A percentile compares a stretch with the other conserved stretches of the same genome.
phyloP scores from a whole-genome alignment of 2,797 vertebrate species.

The Phalloptychus januarius region DNA sequence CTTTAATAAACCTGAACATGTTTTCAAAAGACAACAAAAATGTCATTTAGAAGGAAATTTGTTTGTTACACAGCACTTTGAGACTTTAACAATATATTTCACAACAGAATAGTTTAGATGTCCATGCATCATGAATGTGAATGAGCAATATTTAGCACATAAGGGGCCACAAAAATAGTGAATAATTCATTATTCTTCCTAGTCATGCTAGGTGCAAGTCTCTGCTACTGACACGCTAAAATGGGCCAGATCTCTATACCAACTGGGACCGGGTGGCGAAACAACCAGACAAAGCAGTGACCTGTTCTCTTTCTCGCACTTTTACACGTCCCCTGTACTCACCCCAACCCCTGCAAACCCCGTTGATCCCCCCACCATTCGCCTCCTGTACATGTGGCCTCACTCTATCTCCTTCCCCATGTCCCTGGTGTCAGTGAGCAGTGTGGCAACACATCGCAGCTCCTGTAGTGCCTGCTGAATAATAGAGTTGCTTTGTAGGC shows the following conservation, averaged over 20 bases:
- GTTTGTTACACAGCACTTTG: conserved; percentile 8
- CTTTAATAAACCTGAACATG: conserved; percentile 1
- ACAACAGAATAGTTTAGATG: conserved; percentile 16
- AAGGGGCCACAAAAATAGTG: conserved; percentile 77
- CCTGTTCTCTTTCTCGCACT: conserved; percentile 82
- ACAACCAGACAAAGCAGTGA: conserved; percentile 79
- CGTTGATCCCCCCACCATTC: conserved; percentile 45
- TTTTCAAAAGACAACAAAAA: conserved; percentile 9
- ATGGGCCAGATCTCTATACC: conserved; percentile 75
- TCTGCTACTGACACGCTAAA: conserved; percentile 73
- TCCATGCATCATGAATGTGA: conserved; percentile 42
- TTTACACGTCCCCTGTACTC: conserved; percentile 55
- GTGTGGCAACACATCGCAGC: conserved; percentile 83
- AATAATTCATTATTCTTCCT: conserved; percentile 85
- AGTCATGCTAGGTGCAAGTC: conserved; percentile 74
- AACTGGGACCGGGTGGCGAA: conserved; percentile 79
- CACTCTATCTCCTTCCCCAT: conserved; percentile 34
- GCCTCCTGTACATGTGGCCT: conserved; percentile 73
- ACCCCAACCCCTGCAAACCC: background rate
- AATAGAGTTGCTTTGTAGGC: conserved; percentile 83
- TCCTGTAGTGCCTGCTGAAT: conserved; percentile 86
- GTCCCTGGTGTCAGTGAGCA: conserved; percentile 73
- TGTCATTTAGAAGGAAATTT: conserved; percentile 13
- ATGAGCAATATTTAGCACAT: conserved; percentile 68
- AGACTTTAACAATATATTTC: conserved; percentile 11